These are phyloP conservation scores for Oryctes rhinoceros DNA, from an alignment of 1,140 invertebrate genomes.

Conservation along the genomic window DNA sequence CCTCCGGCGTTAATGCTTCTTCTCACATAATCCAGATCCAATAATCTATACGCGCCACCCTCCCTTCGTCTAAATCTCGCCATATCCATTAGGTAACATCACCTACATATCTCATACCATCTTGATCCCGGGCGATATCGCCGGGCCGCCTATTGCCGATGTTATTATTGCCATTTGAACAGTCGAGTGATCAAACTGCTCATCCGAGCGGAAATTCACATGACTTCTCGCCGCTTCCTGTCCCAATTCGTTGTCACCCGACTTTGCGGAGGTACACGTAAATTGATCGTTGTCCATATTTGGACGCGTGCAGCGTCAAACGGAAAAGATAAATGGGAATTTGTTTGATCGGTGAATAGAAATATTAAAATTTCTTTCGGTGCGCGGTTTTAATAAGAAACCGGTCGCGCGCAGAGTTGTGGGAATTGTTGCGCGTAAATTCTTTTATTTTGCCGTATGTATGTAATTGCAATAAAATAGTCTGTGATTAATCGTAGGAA, in stretches of 20 bases:
- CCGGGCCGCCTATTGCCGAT: background rate
- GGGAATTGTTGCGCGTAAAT: background rate
- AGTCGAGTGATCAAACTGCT: constrained; percentile 26
- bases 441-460: too few relatives aligned
- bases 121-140: constrained; percentile 10
- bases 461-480: too few relatives aligned
- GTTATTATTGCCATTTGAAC: constrained; percentile 11
- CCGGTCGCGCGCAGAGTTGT: background rate
- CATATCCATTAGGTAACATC: background rate
- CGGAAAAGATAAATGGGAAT: constrained; percentile 28
- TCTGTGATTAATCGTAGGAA: too few relatives aligned
- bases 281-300: constrained; percentile 24
- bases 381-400: background rate
- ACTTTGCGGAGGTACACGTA: background rate
- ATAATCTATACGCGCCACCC: background rate
- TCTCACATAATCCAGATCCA: constrained; percentile 32
- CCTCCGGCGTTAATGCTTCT: constrained; percentile 22
- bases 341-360: constrained; percentile 5
- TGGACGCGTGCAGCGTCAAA: constrained; percentile 7
- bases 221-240: constrained; percentile 17
- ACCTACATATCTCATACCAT: background rate
- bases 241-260: background rate
- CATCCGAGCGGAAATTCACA: constrained; percentile 26
- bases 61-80: background rate
- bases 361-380: constrained; percentile 19